Conservation (phyloP, 2,113 vertebrate species). For the Neolamprologus brichardi region DNA sequence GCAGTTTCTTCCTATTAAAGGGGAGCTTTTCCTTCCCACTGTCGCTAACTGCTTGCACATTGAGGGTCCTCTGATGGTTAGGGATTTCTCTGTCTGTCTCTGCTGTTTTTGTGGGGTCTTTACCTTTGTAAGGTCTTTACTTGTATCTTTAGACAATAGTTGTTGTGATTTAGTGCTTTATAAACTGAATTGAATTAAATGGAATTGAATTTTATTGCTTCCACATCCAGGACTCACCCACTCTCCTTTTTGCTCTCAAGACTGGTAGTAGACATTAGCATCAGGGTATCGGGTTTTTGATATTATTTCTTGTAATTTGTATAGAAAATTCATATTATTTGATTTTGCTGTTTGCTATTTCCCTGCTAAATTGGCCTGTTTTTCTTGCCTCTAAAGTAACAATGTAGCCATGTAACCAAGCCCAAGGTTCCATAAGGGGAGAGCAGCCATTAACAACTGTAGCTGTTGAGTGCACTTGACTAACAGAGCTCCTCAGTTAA, state of each 20-base stretch:
- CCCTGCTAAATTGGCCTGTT: neutral
- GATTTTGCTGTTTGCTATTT: neutral
- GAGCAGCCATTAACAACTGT: neutral
- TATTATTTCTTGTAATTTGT: neutral
- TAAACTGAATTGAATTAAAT: neutral
- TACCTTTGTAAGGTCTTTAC: neutral
- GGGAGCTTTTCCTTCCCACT: neutral
- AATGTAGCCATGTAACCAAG: neutral
- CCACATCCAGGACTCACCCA: neutral
- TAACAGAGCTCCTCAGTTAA: neutral
- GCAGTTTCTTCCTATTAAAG: neutral
- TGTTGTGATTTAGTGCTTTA: neutral
- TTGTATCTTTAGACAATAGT: neutral
- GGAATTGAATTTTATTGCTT: neutral
- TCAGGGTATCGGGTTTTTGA: neutral
- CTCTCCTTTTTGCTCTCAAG: neutral
- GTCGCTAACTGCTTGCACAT: neutral
- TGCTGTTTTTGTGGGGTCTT: neutral
- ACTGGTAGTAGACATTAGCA: neutral
- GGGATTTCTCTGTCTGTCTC: neutral
- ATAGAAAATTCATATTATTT: neutral
- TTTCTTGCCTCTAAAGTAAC: neutral
- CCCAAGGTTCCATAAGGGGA: neutral
- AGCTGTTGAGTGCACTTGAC: neutral
- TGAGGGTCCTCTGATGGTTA: neutral